Conservation (phyloP, 2,113 vertebrate species). For the Columba livia region DNA sequence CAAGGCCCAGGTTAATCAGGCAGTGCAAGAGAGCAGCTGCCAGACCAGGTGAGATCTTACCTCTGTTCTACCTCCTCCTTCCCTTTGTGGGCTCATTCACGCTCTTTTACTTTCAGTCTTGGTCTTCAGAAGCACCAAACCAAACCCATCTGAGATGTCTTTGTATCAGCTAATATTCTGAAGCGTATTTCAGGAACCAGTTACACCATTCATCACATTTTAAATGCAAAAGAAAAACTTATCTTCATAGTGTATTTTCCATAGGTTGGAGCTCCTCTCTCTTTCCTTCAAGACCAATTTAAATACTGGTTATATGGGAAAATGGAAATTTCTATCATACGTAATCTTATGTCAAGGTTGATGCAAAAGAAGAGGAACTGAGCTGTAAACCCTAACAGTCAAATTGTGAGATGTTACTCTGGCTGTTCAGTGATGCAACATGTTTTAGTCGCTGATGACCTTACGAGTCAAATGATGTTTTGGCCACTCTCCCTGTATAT, state of each 20-base stretch:
- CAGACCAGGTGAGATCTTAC: not conserved
- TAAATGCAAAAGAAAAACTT: not conserved
- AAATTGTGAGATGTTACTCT: not conserved
- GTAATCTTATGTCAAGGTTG: not conserved
- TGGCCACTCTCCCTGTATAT: not conserved
- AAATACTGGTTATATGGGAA: not conserved
- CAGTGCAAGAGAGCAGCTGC: conserved; percentile 1
- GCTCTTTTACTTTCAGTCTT: not conserved
- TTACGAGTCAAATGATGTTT: not conserved
- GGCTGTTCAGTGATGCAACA: not conserved
- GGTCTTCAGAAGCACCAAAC: not conserved
- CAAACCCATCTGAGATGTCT: not conserved
- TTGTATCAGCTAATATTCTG: not conserved
- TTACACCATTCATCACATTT: not conserved
- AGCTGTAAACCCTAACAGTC: not conserved
- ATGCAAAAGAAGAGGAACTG: not conserved
- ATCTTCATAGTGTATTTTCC: not conserved
- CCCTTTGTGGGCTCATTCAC: not conserved
- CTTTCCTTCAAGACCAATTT: not conserved
- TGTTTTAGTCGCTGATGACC: rapidly evolving
- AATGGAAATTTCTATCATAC: not conserved
- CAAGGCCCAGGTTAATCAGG: conserved; percentile 37
- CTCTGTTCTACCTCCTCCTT: not conserved
- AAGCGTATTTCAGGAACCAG: not conserved
- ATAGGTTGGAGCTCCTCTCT: not conserved